Evolutionary conservation across 1,140 invertebrate genomes (phyloP).

Genomic region (Drosophila littoralis): DNA sequence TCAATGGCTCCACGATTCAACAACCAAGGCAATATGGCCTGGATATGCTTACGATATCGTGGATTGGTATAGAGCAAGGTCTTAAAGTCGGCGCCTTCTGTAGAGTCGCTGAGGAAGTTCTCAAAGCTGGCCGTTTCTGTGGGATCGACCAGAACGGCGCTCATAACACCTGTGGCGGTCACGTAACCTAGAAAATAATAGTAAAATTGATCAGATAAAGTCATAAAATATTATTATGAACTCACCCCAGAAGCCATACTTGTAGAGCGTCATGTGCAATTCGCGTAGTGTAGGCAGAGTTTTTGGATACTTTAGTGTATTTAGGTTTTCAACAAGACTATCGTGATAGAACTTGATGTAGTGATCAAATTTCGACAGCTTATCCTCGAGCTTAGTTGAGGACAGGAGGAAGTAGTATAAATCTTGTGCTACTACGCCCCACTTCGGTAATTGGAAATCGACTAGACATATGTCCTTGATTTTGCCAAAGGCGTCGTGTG

Average conservation of each 20-base stretch:
- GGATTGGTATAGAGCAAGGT: slow-evolving; percentile 60
- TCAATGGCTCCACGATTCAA: slow-evolving; percentile 10
- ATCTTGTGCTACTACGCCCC: slow-evolving; percentile 64
- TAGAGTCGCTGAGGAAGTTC: slow-evolving; percentile 56
- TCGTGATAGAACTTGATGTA: slow-evolving; percentile 73
- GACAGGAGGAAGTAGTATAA: slow-evolving; percentile 66
- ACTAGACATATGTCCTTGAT: slow-evolving; percentile 64
- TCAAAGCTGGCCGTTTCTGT: slow-evolving; percentile 65
- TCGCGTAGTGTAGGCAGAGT: slow-evolving; percentile 54
- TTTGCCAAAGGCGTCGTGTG: slow-evolving; percentile 85
- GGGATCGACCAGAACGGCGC: slow-evolving; percentile 67
- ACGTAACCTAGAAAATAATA: slow-evolving; percentile 40
- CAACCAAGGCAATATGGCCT: slow-evolving; percentile 63
- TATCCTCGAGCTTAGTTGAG: slow-evolving; percentile 67
- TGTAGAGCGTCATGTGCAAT: slow-evolving; percentile 53
- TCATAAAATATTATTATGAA: not conserved
- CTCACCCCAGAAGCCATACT: slow-evolving; percentile 63
- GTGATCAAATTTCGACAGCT: slow-evolving; percentile 71
- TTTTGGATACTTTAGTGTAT: slow-evolving; percentile 64
- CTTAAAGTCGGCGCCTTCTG: slow-evolving; percentile 62
- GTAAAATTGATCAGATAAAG: not conserved
- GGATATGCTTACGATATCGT: slow-evolving; percentile 63
- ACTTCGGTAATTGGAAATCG: slow-evolving; percentile 68
- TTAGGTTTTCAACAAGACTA: slow-evolving; percentile 58
- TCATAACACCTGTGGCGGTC: slow-evolving; percentile 67